Conservation (phyloP, 2,888 invertebrate species). For the Bimastos eiseni region DNA sequence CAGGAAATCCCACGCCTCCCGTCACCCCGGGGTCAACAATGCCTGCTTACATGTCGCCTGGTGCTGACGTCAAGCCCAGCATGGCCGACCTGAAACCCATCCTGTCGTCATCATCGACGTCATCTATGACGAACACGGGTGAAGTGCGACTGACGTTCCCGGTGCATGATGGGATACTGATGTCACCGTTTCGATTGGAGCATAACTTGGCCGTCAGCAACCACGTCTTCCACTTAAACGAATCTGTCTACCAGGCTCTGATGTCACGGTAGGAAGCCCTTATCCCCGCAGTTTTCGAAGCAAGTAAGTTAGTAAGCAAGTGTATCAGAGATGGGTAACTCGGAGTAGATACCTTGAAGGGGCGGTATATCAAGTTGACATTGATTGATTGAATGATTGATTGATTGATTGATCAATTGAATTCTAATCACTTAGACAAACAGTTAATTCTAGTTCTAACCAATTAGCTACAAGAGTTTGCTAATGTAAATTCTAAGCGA, state of each 20-base stretch:
- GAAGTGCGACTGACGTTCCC: slow-evolving; percentile 96
- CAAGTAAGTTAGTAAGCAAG: too few relatives aligned
- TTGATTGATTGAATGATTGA: too few relatives aligned
- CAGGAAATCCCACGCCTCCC: slow-evolving; percentile 94
- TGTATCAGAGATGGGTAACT: too few relatives aligned
- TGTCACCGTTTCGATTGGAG: slow-evolving; percentile 93
- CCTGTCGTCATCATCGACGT: background rate
- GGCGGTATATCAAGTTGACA: too few relatives aligned
- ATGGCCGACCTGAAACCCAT: slow-evolving; percentile 7
- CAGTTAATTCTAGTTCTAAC: too few relatives aligned
- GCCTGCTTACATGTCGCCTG: slow-evolving; percentile 71
- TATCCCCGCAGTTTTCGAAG: too few relatives aligned
- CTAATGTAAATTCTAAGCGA: too few relatives aligned
- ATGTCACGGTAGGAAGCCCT: slow-evolving; percentile 86
- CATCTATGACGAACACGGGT: slow-evolving; percentile 63
- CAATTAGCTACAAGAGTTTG: too few relatives aligned
- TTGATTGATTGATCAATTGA: too few relatives aligned
- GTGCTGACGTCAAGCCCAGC: slow-evolving; percentile 30
- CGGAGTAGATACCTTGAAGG: too few relatives aligned
- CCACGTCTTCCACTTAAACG: slow-evolving; percentile 94
- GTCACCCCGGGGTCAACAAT: slow-evolving; percentile 76
- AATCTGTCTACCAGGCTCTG: slow-evolving; percentile 90
- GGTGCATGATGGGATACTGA: slow-evolving; percentile 91
- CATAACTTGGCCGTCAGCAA: slow-evolving; percentile 97
- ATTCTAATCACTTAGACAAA: too few relatives aligned